These are phyloP conservation scores for Odontomachus brunneus DNA, from an alignment of 1,140 invertebrate species.

Conservation along the genomic window DNA sequence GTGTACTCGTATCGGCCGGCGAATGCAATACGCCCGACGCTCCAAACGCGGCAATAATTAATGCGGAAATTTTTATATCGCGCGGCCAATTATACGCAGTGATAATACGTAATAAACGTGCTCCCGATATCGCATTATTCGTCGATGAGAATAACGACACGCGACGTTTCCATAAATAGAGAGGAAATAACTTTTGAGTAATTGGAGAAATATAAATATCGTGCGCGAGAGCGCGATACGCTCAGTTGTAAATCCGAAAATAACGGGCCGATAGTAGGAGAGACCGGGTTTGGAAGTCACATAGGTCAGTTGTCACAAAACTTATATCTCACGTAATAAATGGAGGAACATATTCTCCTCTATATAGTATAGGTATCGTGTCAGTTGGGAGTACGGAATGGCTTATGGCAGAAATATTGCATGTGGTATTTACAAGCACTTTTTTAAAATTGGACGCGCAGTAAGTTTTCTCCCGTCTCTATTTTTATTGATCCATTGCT, in stretches of 20 bases:
- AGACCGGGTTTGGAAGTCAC: no score
- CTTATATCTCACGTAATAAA: no score
- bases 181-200: background rate
- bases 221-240: background rate
- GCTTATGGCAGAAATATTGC: no score
- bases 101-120: slow-evolving; percentile 49
- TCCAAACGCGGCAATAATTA: slow-evolving; percentile 69
- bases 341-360: no score
- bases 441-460: no score
- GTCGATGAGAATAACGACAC: slow-evolving; percentile 11
- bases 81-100: slow-evolving; percentile 42
- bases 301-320: no score
- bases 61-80: slow-evolving; percentile 64
- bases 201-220: slow-evolving; percentile 7
- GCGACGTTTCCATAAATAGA: slow-evolving; percentile 30
- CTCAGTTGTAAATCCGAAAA: background rate
- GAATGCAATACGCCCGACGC: slow-evolving; percentile 44
- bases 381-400: no score
- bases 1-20: slow-evolving; percentile 28
- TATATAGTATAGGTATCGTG: no score
- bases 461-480: no score
- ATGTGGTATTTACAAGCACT: no score
- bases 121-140: slow-evolving; percentile 22
- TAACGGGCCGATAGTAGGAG: background rate
- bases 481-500: no score